Evolutionary conservation across 1,140 invertebrate genomes (phyloP), one percentile per base, ranked within the genome.

Genomic region (Drosophila pachea): DNA sequence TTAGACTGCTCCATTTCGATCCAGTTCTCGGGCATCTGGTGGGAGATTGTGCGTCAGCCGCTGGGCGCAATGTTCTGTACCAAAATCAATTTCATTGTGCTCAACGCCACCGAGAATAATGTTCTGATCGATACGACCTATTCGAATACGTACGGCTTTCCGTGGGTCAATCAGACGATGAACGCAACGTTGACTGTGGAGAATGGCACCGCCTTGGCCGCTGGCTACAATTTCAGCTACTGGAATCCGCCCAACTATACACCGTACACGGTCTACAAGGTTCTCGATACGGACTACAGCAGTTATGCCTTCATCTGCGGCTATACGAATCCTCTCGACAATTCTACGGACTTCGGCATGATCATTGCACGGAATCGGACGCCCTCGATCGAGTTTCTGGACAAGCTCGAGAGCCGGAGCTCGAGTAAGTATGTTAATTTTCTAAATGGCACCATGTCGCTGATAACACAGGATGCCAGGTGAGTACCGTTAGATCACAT

Each of bases 121-220:
- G 70, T 88, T 3, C 22, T 45, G 3, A 86, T 88, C n/a, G 48
- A 61, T 5, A 82, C 78, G 2, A 86, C 77, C 4, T 88, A 88
- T 43, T 70, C 69, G 9, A 73, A 82, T 5, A 70, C 73, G 0
- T 31, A 45, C 1, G 16, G 32, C 2, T 88, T 74, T 60, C 86
- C 79, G 0, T 87, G 77, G 77, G 81, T 88, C 2, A 88, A 88
- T 65, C 81, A 86, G 49, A 88, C 75, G 22, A 88, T 88, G 81
- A 81, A 77, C 29, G 64, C 86, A 12, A 88, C 76, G 4, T 6
- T 86, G 14, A 74, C 70, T 0, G 53, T 65, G 14, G 9, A 6
- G 0, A 54, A 75, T 31, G 14, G 8, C 0, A 40, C 48, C 0
- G 12, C 0, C 0, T 9, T 6, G 0, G 7, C 9, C 0, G 11